Evolutionary conservation across 1,140 invertebrate species (phyloP).

Genomic region (Rhynchophorus ferrugineus): DNA sequence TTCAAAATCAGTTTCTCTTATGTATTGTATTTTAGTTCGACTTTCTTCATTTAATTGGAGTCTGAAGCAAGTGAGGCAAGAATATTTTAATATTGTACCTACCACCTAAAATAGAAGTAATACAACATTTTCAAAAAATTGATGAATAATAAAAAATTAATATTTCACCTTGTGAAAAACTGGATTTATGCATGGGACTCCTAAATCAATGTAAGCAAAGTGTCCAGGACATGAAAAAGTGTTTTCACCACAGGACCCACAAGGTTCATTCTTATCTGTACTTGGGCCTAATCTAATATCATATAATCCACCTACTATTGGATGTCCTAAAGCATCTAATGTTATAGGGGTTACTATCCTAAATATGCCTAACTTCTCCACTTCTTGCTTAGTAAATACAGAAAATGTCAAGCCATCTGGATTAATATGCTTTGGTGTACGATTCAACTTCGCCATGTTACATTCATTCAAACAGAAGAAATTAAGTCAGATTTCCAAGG

Average conservation of each 20-base stretch:
- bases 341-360: conserved; percentile 75
- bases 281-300: conserved; percentile 66
- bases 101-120: conserved; percentile 45
- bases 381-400: conserved; percentile 71
- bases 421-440: conserved; percentile 7
- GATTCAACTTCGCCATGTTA: conserved; percentile 4
- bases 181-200: conserved; percentile 86
- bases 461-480: neutral
- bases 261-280: conserved; percentile 57
- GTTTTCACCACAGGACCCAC: conserved; percentile 72
- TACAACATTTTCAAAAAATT: neutral
- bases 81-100: conserved; percentile 56
- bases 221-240: conserved; percentile 80
- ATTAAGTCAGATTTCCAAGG: neutral
- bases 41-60: conserved; percentile 57
- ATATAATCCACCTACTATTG: conserved; percentile 76
- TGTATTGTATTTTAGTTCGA: conserved; percentile 32
- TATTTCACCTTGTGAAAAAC: conserved; percentile 63
- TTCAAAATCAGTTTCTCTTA: conserved; percentile 1
- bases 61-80: conserved; percentile 63
- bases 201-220: conserved; percentile 91
- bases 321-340: conserved; percentile 80
- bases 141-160: neutral
- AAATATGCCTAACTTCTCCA: conserved; percentile 78
- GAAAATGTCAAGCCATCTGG: conserved; percentile 44